A percentile compares a stretch with the other conserved stretches of the same genome.
Evolutionary conservation across 2,888 invertebrate species (phyloP).

Genomic region (Clusia tigrina): DNA sequence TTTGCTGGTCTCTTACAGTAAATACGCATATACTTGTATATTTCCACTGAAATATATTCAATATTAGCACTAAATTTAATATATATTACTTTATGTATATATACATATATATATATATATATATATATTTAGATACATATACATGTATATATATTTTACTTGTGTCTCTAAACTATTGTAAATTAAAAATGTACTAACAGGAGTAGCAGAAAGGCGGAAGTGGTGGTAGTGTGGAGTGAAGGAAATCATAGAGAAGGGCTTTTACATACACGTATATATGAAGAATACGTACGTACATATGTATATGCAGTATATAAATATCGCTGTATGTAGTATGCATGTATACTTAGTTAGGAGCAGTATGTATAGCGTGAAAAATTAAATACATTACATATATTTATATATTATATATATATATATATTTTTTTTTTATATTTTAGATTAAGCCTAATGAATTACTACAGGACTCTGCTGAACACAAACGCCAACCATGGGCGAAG

Average conservation of each 20-base stretch:
- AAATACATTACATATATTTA: conserved; percentile 15
- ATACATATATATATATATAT: conserved; percentile 27
- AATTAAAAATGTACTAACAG: conserved; percentile 21
- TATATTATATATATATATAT: conserved; percentile 18
- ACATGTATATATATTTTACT: conserved; percentile 32
- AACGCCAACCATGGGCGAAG: conserved; percentile 86
- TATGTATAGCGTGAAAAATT: too few relatives aligned
- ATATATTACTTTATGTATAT: conserved; percentile 33
- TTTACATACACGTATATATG: not conserved
- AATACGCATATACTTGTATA: too few relatives aligned
- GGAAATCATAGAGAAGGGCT: not conserved
- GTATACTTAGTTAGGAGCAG: not conserved
- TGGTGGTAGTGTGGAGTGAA: conserved; percentile 9
- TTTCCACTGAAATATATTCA: conserved; percentile 11
- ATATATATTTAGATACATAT: conserved; percentile 26
- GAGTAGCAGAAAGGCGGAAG: conserved; percentile 12
- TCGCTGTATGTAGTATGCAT: not conserved
- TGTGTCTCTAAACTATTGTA: conserved; percentile 20
- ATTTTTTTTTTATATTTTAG: conserved; percentile 30
- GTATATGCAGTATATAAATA: too few relatives aligned
- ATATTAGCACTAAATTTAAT: not conserved
- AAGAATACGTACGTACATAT: not conserved
- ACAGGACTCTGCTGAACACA: conserved; percentile 93
- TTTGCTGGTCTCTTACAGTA: too few relatives aligned
- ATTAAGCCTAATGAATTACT: conserved; percentile 75